Evolutionary conservation across 1,140 invertebrate genomes (phyloP).

Genomic region (Mactra quadrangularis): DNA sequence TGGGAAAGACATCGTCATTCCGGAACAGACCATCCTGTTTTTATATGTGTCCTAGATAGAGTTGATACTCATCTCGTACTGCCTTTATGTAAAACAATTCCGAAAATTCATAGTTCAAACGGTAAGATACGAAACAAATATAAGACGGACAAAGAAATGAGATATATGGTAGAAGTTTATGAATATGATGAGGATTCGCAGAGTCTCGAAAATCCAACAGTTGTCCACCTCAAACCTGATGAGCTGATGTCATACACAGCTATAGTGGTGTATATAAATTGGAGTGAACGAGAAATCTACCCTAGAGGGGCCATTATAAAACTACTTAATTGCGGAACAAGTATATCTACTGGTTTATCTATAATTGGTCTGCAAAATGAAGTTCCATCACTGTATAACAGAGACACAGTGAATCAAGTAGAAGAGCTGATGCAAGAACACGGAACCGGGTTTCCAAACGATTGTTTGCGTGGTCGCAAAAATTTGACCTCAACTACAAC

Average conservation of each 20-base stretch:
- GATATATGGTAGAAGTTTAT: constrained; percentile 66
- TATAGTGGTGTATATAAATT: constrained; percentile 45
- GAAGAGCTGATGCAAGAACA: not conserved
- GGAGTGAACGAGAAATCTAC: constrained; percentile 44
- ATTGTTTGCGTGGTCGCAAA: constrained; percentile 85
- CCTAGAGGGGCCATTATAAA: constrained; percentile 52
- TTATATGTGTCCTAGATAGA: constrained; percentile 74
- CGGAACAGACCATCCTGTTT: constrained; percentile 67
- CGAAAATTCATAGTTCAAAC: constrained; percentile 72
- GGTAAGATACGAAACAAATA: constrained; percentile 46
- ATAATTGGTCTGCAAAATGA: constrained; percentile 50
- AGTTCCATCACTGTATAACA: constrained; percentile 46
- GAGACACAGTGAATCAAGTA: constrained; percentile 25
- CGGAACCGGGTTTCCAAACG: constrained; percentile 78
- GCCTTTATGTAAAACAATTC: constrained; percentile 77
- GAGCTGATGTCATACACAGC: constrained; percentile 19
- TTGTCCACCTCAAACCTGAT: constrained; percentile 25
- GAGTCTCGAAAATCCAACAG: constrained; percentile 10
- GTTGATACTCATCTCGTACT: constrained; percentile 71
- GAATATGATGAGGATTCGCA: constrained; percentile 35
- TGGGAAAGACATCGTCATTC: constrained; percentile 58
- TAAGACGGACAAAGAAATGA: constrained; percentile 4
- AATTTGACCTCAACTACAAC: constrained; percentile 86
- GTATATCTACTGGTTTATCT: constrained; percentile 23
- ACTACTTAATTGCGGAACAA: constrained; percentile 11